These are phyloP conservation scores for Emberiza fucata DNA, from an alignment of 2,113 vertebrate genomes.

Conservation along the genomic window DNA sequence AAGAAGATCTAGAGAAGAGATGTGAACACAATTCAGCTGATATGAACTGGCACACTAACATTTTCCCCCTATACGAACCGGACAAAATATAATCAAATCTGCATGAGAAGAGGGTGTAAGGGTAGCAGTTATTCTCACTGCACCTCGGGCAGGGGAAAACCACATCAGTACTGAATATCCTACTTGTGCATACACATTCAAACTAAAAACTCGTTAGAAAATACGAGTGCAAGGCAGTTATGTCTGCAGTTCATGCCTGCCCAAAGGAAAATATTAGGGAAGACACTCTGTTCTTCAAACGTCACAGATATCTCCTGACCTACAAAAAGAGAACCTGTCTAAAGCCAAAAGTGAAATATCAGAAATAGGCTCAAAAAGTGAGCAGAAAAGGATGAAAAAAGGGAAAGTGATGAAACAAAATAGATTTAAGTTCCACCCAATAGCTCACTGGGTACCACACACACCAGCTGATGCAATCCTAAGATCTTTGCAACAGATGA, in stretches of 20 bases:
- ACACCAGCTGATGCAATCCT: not conserved
- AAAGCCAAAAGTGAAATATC: not conserved
- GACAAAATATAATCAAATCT: not conserved
- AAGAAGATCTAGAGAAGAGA: not conserved
- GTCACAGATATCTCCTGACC: not conserved
- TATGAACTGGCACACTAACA: not conserved
- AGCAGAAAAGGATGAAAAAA: not conserved
- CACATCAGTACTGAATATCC: not conserved
- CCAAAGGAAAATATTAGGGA: not conserved
- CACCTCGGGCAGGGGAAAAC: not conserved
- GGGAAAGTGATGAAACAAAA: fast-evolving
- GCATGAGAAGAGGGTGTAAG: not conserved
- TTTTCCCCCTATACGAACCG: not conserved
- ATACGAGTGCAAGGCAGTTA: fast-evolving
- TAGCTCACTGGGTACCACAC: fast-evolving
- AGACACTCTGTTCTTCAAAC: not conserved
- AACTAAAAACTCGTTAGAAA: not conserved
- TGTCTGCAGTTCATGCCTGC: not conserved
- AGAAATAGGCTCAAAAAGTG: not conserved
- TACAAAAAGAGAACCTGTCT: not conserved
- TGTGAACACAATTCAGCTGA: not conserved
- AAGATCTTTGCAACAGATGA: not conserved
- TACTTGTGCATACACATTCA: not conserved
- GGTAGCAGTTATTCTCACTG: not conserved
- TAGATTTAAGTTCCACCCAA: not conserved